Evolutionary conservation across 2,113 vertebrate species (phyloP).

Genomic region (Rattus norvegicus): GRCr8 NC_086039.1:110529001-110529500

Average conservation of each 20-base stretch:
- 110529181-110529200: neutral
- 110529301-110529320: neutral
- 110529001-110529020: constrained; percentile 91
- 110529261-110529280: neutral
- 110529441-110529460: neutral
- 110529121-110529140: constrained; percentile 91
- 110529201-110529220: neutral
- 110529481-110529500: neutral
- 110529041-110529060: constrained; percentile 96
- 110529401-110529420: constrained; percentile 4
- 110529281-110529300: neutral
- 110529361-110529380: neutral
- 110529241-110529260: constrained; percentile 27
- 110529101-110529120: constrained; percentile 93
- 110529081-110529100: constrained; percentile 92
- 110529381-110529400: neutral
- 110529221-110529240: constrained; percentile 32
- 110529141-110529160: constrained; percentile 32
- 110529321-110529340: constrained; percentile 11
- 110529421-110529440: constrained; percentile 27
- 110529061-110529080: constrained; percentile 91
- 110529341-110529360: constrained; percentile 14
- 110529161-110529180: constrained; percentile 18
- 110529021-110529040: constrained; percentile 94
- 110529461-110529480: neutral